Percentiles rank a stretch among this genome's conserved stretches.
phyloP scores from a whole-genome alignment of 2,113 vertebrate species.

The Mastomys natalensis region DNA sequence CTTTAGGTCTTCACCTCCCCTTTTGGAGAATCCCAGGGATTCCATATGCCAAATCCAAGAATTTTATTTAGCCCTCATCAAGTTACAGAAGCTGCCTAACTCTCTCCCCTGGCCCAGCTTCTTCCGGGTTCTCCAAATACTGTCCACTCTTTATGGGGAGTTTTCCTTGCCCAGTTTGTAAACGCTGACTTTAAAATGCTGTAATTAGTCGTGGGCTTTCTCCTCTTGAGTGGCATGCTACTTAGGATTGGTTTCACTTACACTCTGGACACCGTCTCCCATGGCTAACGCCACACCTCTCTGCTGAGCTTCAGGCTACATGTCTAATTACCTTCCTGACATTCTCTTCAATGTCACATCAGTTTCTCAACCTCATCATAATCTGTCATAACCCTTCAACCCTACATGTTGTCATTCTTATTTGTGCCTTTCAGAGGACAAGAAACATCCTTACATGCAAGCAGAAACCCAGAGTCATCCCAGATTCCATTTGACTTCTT shows the following conservation, averaged over 20 bases:
- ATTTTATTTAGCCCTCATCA: background rate
- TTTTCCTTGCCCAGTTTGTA: background rate
- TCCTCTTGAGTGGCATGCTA: background rate
- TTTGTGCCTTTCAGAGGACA: background rate
- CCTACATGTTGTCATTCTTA: background rate
- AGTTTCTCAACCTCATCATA: background rate
- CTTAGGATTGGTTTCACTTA: background rate
- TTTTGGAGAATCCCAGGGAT: background rate
- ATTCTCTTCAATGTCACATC: background rate
- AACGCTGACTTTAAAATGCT: background rate
- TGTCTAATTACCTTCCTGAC: slow-evolving; percentile 20
- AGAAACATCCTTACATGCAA: background rate
- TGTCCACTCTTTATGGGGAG: background rate
- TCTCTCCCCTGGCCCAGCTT: background rate
- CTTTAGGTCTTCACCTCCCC: background rate
- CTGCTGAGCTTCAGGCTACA: background rate
- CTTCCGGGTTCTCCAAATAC: background rate
- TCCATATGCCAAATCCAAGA: background rate
- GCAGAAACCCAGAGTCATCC: background rate
- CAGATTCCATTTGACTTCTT: background rate
- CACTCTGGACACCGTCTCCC: background rate
- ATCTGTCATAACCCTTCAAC: background rate
- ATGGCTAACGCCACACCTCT: background rate
- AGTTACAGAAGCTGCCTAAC: background rate
- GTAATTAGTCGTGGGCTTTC: background rate